phyloP scores from a whole-genome alignment of 2,888 invertebrate genomes.

The Tetragonisca angustula region DNA sequence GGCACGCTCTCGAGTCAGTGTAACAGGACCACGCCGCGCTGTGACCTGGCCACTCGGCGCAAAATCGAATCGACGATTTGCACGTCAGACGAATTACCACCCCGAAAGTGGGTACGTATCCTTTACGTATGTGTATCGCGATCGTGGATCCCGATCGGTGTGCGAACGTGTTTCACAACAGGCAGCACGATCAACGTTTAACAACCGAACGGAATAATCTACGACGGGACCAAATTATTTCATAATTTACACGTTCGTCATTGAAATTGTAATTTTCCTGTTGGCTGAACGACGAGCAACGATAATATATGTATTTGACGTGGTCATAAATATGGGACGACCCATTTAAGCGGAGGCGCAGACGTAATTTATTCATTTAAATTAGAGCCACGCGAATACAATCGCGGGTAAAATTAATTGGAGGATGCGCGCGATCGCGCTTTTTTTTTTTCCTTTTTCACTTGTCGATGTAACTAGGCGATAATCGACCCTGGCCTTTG shows the following conservation, averaged over 20 bases:
- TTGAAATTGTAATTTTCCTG: constrained; percentile 69
- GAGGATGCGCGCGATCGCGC: constrained; percentile 54
- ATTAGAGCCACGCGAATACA: constrained; percentile 61
- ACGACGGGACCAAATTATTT: constrained; percentile 59
- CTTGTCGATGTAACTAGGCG: constrained; percentile 22
- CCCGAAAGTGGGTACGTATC: neutral
- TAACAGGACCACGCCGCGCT: constrained; percentile 13
- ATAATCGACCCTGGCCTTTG: neutral
- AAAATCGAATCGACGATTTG: constrained; percentile 25
- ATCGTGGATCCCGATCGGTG: neutral
- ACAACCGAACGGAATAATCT: constrained; percentile 41
- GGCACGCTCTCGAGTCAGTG: constrained; percentile 47
- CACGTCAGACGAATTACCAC: constrained; percentile 8
- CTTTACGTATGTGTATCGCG: neutral
- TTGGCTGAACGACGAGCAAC: constrained; percentile 49
- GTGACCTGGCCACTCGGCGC: constrained; percentile 2
- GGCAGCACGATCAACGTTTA: constrained; percentile 26
- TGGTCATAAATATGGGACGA: constrained; percentile 67
- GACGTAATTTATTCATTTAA: constrained; percentile 73
- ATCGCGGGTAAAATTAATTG: constrained; percentile 66
- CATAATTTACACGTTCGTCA: constrained; percentile 67
- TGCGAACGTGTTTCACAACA: neutral
- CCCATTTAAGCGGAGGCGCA: constrained; percentile 63
- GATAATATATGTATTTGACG: constrained; percentile 66
- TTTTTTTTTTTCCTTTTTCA: constrained; percentile 19